Conservation (phyloP, 1,140 invertebrate species). For the Oscheius sp. region DNA sequence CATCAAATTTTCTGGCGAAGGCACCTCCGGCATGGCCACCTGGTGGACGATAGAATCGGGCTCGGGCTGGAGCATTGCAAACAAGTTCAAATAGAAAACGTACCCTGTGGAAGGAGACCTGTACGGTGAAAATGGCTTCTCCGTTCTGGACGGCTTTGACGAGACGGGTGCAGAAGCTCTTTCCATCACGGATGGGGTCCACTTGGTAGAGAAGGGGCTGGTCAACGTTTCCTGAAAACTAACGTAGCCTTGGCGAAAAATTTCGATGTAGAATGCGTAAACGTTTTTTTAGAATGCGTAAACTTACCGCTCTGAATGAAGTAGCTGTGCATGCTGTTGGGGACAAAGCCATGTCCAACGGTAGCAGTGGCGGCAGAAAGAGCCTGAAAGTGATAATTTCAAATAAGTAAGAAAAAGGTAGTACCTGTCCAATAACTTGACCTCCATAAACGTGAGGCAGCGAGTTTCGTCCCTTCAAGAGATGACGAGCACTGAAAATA, state of each 20-base stretch:
- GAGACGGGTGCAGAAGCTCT: conserved; percentile 58
- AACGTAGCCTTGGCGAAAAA: conserved; percentile 41
- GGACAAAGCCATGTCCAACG: conserved; percentile 44
- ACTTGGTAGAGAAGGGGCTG: conserved; percentile 62
- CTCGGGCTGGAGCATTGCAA: conserved; percentile 47
- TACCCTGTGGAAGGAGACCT: conserved; percentile 61
- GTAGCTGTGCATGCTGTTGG: conserved; percentile 46
- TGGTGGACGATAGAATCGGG: conserved; percentile 50
- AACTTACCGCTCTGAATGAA: conserved; percentile 39
- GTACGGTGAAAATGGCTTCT: conserved; percentile 60
- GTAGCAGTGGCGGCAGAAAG: conserved; percentile 60
- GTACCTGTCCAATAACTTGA: conserved; percentile 16
- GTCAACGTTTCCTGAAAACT: conserved; percentile 49
- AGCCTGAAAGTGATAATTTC: conserved; percentile 17
- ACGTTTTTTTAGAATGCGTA: conserved; percentile 48
- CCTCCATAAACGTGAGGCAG: conserved; percentile 38
- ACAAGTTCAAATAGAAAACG: not conserved
- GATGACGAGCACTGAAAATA: conserved; percentile 28
- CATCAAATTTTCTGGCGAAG: conserved; percentile 44
- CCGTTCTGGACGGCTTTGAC: conserved; percentile 62
- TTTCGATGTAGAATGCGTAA: conserved; percentile 32
- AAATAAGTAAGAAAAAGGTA: not conserved
- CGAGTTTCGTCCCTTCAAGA: conserved; percentile 31
- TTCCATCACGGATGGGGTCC: conserved; percentile 61
- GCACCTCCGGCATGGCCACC: conserved; percentile 53